phyloP scores from a whole-genome alignment of 2,888 invertebrate genomes.

The Hipparchia semele region DNA sequence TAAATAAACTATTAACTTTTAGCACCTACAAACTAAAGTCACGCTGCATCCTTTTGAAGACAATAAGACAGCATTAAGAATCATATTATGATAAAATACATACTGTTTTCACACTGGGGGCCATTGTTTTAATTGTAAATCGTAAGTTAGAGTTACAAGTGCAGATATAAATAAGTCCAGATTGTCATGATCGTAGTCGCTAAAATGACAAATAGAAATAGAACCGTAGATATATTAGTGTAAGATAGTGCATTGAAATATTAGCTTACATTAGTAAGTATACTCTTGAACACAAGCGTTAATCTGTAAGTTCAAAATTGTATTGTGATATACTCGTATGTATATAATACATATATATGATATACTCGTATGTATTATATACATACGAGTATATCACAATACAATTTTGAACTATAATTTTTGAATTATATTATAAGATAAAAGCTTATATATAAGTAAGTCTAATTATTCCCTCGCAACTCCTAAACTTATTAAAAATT shows the following conservation, averaged over 20 bases:
- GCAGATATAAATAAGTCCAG: conserved; percentile 4
- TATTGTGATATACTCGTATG: neutral
- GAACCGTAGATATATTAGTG: no score
- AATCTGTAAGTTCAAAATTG: neutral
- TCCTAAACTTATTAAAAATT: neutral
- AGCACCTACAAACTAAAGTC: neutral
- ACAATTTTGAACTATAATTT: no score
- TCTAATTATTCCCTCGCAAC: neutral
- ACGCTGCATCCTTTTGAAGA: conserved; percentile 1
- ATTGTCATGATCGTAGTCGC: conserved; percentile 7
- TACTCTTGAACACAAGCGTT: neutral
- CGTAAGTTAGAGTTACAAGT: neutral
- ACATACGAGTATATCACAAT: neutral
- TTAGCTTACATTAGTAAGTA: neutral
- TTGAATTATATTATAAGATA: neutral
- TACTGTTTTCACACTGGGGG: conserved; percentile 1
- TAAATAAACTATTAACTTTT: neutral
- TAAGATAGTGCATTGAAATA: neutral
- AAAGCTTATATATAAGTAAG: neutral
- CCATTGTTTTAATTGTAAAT: conserved; percentile 11
- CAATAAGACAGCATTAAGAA: conserved; percentile 4
- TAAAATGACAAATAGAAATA: neutral
- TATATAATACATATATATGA: no score
- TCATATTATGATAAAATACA: neutral
- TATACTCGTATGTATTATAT: neutral